Base-by-base conservation (phyloP, 2,888 invertebrate genomes). In the Nemurella pictetii region DNA sequence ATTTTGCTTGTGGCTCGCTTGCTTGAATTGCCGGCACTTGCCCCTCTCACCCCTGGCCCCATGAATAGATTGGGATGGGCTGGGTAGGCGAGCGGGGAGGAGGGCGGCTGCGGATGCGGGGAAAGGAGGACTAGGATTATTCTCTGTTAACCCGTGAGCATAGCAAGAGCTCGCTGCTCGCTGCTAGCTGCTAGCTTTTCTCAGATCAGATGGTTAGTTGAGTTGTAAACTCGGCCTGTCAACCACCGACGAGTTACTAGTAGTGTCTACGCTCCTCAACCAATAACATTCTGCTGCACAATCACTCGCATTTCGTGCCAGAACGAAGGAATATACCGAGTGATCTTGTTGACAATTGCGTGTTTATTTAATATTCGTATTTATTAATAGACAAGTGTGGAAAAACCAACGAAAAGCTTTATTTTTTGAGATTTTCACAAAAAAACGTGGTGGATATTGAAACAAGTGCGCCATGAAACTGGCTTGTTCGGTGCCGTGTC, bases 191-290 rank as follows among this genome's bases (percentile, higher is more conserved):
- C 86, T 77, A 82, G 85, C 85, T 84, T 80, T 84, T 55, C 35
- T 32, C 26, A 35, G 73, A n/a, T 81, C 4, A 25, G 82, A 82
- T 82, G 82, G 81, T 86, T 91, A 91, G 91, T 91, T 91, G 91
- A 91, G 91, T 90, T 90, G 91, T 91, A 90, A 91, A 89, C 89
- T 89, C 89, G 88, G 90, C 89, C 90, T 90, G 90, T 91, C 90
- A 91, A 89, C 90, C 89, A 89, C 88, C 80, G 26, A 81, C 80
- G 80, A 26, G 75, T 28, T 75, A 28, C 75, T 55, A 55, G n/a
- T n/a, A n/a, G 55, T 55, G 55, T 55, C 55, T 28, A 25, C 75
- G 75, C 75, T 75, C 27, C 26, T 75, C 26, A n/a, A 75, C 75
- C 75, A 27, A 75, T 27, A 75, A 75, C 75, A 25, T 75, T 75